Evolutionary conservation across 2,113 vertebrate genomes (phyloP).

Genomic region (Pseudorasbora parva): DNA sequence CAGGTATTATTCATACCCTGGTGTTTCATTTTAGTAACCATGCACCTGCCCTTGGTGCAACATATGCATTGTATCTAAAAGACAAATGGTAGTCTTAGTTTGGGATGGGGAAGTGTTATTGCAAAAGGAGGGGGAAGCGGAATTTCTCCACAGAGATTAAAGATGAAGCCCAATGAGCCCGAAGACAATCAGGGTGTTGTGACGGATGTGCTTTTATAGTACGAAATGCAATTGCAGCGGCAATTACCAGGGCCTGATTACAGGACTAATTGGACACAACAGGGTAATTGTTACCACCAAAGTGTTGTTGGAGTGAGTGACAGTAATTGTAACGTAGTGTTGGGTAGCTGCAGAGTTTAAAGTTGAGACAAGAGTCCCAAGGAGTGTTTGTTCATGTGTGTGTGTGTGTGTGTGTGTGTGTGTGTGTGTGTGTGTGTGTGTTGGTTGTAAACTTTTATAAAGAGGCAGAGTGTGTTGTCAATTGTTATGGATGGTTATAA

Average conservation of each 20-base stretch:
- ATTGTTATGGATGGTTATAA: constrained; percentile 21
- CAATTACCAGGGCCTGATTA: constrained; percentile 70
- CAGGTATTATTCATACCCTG: constrained; percentile 15
- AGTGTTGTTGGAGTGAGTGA: constrained; percentile 61
- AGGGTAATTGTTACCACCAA: constrained; percentile 65
- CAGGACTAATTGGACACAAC: constrained; percentile 72
- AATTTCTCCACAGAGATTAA: constrained; percentile 58
- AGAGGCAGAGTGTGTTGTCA: constrained; percentile 5
- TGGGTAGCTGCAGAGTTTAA: constrained; percentile 40
- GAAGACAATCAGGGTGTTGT: constrained; percentile 71
- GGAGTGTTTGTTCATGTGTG: constrained; percentile 52
- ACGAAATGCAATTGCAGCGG: constrained; percentile 63
- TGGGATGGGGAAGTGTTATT: constrained; percentile 15
- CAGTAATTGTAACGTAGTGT: constrained; percentile 59
- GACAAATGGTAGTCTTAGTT: constrained; percentile 24
- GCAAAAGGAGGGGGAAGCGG: constrained; percentile 47
- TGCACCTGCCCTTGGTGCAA: constrained; percentile 34
- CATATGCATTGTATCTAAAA: constrained; percentile 37
- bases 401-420: background rate
- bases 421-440: background rate
- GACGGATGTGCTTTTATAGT: constrained; percentile 65
- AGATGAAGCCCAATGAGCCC: constrained; percentile 60
- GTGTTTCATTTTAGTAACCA: constrained; percentile 21
- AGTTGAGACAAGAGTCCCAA: constrained; percentile 57
- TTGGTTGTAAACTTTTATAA: constrained; percentile 1